phyloP scores from a whole-genome alignment of 2,797 vertebrate genomes.

The Anguilla anguilla region DNA sequence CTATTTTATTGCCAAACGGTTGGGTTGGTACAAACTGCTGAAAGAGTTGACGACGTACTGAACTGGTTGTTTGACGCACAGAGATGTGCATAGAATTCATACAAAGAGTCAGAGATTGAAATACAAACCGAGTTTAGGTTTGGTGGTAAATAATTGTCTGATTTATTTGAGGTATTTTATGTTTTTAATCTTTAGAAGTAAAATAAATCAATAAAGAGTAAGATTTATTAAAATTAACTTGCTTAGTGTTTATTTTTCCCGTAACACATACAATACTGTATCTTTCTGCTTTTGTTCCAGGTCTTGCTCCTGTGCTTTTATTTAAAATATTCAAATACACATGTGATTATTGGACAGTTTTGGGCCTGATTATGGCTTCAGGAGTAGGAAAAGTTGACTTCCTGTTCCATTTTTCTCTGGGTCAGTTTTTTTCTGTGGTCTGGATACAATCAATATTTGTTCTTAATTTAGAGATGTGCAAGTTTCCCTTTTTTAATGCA shows the following conservation, averaged over 20 bases:
- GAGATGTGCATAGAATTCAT: neutral
- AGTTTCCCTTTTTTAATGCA: neutral
- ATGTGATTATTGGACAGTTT: neutral
- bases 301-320: neutral
- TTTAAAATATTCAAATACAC: neutral
- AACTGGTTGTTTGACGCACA: neutral
- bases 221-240: slow-evolving; percentile 6
- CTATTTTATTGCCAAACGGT: slow-evolving; percentile 4
- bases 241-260: slow-evolving; percentile 19
- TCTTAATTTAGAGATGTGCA: neutral
- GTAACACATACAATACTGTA: neutral
- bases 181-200: slow-evolving; percentile 79
- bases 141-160: slow-evolving; percentile 49
- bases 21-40: neutral
- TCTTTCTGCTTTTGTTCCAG: neutral
- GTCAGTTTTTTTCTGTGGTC: neutral
- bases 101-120: slow-evolving; percentile 21
- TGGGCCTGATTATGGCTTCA: neutral
- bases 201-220: slow-evolving; percentile 73
- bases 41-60: neutral
- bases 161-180: slow-evolving; percentile 78
- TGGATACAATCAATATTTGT: neutral
- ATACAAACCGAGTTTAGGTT: neutral
- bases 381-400: neutral
- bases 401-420: neutral